Percentiles rank a stretch among this genome's conserved stretches.
phyloP scores from a whole-genome alignment of 2,888 invertebrate species.

The Tyria jacobaeae region DNA sequence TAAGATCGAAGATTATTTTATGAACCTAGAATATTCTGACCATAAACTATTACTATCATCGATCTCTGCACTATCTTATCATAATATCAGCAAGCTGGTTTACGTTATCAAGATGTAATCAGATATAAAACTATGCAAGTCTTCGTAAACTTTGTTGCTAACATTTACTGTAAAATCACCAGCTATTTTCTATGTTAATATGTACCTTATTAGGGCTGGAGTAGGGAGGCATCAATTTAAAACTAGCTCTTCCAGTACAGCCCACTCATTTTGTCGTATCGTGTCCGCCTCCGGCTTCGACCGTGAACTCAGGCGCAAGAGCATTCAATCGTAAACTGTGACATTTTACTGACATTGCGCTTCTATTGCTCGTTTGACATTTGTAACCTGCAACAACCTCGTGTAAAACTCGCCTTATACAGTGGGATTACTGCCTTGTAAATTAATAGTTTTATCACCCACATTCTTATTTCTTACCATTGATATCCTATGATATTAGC shows the following conservation, averaged over 20 bases:
- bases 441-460: constrained; percentile 56
- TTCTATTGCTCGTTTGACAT: constrained; percentile 69
- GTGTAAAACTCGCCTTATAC: constrained; percentile 57
- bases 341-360: constrained; percentile 80
- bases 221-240: constrained; percentile 42
- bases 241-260: constrained; percentile 44
- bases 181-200: constrained; percentile 43
- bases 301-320: constrained; percentile 72
- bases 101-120: constrained; percentile 14
- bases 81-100: constrained; percentile 1
- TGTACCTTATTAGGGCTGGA: constrained; percentile 41
- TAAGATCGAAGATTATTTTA: not conserved
- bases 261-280: constrained; percentile 43
- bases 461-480: not conserved
- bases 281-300: constrained; percentile 48
- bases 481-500: not conserved
- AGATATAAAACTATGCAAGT: constrained; percentile 3
- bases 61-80: constrained; percentile 9
- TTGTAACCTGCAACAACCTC: constrained; percentile 69
- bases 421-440: constrained; percentile 49
- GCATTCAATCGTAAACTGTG: constrained; percentile 75
- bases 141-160: constrained; percentile 19
- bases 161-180: constrained; percentile 33
- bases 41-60: constrained; percentile 3
- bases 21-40: not conserved